Evolutionary conservation across 2,888 invertebrate genomes (phyloP), one percentile per base, ranked within the genome.

Genomic region (Epicampocera succincta): DNA sequence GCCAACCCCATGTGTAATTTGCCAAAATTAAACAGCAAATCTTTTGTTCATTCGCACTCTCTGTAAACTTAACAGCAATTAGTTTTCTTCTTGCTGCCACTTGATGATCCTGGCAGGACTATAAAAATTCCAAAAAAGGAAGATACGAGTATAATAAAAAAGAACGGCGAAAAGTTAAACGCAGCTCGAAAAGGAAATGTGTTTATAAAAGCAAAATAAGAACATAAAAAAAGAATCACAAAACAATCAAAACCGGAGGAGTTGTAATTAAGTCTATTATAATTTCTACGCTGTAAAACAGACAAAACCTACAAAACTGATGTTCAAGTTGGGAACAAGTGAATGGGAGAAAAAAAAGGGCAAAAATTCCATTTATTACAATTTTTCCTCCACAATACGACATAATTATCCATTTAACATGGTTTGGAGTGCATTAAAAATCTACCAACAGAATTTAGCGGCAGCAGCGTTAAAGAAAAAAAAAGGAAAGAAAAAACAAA

Each of bases 361-460:
- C 42, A 61, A 76, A 72, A 80, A 63, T 56, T 61, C 72, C 81
- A 78, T 82, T 82, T 82, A 78, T 75, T 75, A 78, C 77, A 73
- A 60, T 44, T 82, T 61, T 54, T 71, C 46, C 25, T 38, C 78
- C 82, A 78, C 77, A 82, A 82, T 75, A 82, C 82, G 82, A 82
- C 82, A 82, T 82, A 82, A 82, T 82, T 82, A 82, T 82, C 82
- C 74, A 82, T 82, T 82, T 78, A 78, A 82, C 74, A 71, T 74
- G 74, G 60, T 75, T 82, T 66, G 38, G 65, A 82, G 82, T 78
- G 71, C 78, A 82, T 82, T 78, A 78, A 82, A 74, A 71, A 71
- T 74, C 65, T 65, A 56, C 78, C 78, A 65, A 74, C 78, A 74
- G 25, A 78, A 50, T 75, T 60, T 50, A 54, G 19, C 40, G 46